These are phyloP conservation scores for Sphecodes monilicornis DNA, from an alignment of 2,888 invertebrate species.

Conservation along the genomic window DNA sequence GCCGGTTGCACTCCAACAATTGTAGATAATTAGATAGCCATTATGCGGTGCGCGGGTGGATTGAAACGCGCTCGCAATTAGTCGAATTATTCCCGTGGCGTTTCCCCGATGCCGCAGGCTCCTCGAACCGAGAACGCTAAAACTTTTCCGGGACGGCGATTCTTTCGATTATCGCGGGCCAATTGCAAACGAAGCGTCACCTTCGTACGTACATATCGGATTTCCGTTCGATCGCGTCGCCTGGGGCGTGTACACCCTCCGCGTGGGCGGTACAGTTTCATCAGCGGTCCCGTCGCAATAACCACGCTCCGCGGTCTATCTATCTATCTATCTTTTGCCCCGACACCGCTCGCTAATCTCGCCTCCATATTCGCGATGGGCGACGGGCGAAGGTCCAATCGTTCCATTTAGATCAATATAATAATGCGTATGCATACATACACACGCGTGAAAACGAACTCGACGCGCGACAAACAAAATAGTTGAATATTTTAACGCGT, in stretches of 20 bases:
- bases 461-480: background rate
- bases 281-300: slow-evolving; percentile 28
- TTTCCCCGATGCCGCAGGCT: slow-evolving; percentile 47
- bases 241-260: slow-evolving; percentile 28
- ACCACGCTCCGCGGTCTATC: slow-evolving; percentile 1
- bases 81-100: slow-evolving; percentile 35
- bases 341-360: background rate
- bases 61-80: slow-evolving; percentile 4
- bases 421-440: background rate
- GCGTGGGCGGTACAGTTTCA: background rate
- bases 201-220: slow-evolving; percentile 52
- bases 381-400: background rate
- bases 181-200: slow-evolving; percentile 51
- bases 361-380: background rate
- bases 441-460: background rate
- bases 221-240: slow-evolving; percentile 58
- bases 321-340: background rate
- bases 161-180: slow-evolving; percentile 59
- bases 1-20: background rate
- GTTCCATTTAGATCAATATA: background rate
- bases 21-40: slow-evolving; percentile 3
- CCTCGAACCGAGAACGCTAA: background rate
- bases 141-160: slow-evolving; percentile 32
- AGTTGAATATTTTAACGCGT: background rate
- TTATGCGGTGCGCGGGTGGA: background rate